Evolutionary conservation across 2,113 vertebrate species (phyloP).

Genomic region (Phalacrocorax aristotelis): DNA sequence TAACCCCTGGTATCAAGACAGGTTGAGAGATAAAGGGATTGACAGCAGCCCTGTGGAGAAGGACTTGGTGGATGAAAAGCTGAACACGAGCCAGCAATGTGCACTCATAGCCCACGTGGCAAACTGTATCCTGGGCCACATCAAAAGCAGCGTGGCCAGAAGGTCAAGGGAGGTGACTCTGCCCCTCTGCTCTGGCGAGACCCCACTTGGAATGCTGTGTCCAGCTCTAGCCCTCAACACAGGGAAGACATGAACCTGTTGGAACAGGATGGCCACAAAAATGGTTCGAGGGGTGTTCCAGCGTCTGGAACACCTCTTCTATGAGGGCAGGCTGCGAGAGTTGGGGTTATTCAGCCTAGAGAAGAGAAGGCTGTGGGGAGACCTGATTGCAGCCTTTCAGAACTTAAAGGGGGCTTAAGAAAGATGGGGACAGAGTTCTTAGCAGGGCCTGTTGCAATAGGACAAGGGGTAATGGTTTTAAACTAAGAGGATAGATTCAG

Average conservation of each 20-base stretch:
- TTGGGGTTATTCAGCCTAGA: not conserved
- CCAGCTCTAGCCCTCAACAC: not conserved
- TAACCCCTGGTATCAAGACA: not conserved
- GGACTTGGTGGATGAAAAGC: not conserved
- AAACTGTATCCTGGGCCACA: not conserved
- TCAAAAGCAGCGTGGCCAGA: not conserved
- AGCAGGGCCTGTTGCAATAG: rapidly evolving
- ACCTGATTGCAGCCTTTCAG: not conserved
- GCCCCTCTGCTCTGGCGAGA: not conserved
- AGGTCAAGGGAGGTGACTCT: not conserved
- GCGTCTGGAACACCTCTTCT: not conserved
- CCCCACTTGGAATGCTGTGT: not conserved
- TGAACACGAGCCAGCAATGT: not conserved
- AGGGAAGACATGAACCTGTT: too few species aligned
- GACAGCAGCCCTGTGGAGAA: not conserved
- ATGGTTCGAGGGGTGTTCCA: too few species aligned
- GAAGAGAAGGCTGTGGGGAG: not conserved
- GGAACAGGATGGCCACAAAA: not conserved
- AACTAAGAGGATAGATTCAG: not conserved
- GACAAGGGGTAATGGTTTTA: not conserved
- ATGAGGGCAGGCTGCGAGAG: not conserved
- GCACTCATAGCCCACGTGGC: rapidly evolving
- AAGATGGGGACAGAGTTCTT: not conserved
- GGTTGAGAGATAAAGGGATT: not conserved
- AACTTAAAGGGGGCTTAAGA: not conserved